These are phyloP conservation scores for Heliangelus exortis DNA, from an alignment of 2,797 vertebrate species.

Conservation along the genomic window DNA sequence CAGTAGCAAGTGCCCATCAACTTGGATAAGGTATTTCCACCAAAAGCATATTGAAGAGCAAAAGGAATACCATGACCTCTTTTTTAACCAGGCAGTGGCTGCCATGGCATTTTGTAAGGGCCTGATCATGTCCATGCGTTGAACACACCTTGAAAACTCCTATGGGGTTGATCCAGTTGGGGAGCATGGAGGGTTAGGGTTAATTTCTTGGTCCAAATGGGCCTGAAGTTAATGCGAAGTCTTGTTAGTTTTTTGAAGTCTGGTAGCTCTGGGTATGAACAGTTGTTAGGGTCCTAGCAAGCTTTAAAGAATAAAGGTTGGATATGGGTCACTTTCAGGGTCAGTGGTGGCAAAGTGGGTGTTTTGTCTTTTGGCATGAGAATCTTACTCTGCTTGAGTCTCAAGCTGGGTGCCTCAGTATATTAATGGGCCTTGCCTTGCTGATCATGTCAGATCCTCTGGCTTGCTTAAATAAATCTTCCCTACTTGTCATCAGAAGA, in stretches of 20 bases:
- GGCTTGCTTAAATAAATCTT: background rate
- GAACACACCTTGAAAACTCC: background rate
- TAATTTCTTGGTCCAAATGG: background rate
- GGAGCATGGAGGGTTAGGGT: background rate
- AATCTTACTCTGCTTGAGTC: background rate
- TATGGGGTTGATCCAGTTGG: background rate
- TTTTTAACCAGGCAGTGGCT: background rate
- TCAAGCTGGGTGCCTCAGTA: background rate
- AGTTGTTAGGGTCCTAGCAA: background rate
- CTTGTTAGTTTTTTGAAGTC: background rate
- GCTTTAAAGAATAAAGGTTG: background rate
- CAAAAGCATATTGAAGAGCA: background rate
- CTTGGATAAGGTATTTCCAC: background rate
- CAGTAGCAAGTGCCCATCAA: background rate
- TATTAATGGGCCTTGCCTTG: background rate
- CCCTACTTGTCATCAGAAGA: background rate
- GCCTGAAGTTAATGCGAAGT: background rate
- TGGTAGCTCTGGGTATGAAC: background rate
- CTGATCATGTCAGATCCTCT: background rate
- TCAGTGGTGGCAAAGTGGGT: background rate
- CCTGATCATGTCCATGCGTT: background rate
- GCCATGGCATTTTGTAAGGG: background rate
- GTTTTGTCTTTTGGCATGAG: background rate
- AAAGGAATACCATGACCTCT: background rate
- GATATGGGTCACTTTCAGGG: background rate